Evolutionary conservation across 2,888 invertebrate genomes (phyloP).

Genomic region (Ormia ochracea): DNA sequence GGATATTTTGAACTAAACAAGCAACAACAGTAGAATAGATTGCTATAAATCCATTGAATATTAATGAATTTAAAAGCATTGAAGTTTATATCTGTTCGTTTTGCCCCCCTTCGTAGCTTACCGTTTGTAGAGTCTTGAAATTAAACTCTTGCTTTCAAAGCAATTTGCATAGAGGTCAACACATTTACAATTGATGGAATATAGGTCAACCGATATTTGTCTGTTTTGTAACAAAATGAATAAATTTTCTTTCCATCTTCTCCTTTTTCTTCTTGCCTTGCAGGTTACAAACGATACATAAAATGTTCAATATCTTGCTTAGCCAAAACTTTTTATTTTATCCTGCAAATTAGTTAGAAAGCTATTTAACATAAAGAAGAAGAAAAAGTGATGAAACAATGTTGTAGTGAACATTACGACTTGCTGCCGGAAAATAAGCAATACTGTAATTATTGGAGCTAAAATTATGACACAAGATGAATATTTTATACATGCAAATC

Average conservation of each 20-base stretch:
- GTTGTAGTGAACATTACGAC: too few species aligned
- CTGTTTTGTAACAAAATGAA: background rate
- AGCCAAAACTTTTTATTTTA: too few species aligned
- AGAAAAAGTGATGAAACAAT: too few species aligned
- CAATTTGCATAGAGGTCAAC: background rate
- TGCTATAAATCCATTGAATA: slow-evolving; percentile 18
- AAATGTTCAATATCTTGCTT: too few species aligned
- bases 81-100: background rate
- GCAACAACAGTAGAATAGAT: background rate
- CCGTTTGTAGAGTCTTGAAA: background rate
- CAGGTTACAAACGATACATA: too few species aligned
- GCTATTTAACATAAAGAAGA: too few species aligned
- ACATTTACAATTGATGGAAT: background rate
- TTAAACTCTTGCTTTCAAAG: background rate
- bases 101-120: background rate
- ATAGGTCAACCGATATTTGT: slow-evolving; percentile 43
- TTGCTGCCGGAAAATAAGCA: too few species aligned
- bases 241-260: background rate
- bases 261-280: background rate
- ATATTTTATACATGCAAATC: too few species aligned
- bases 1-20: background rate
- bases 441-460: too few species aligned
- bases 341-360: too few species aligned
- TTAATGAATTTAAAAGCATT: slow-evolving; percentile 30
- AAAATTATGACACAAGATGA: too few species aligned